These are phyloP conservation scores for Drosophila limbata DNA, from an alignment of 2,888 invertebrate species.

Conservation along the genomic window DNA sequence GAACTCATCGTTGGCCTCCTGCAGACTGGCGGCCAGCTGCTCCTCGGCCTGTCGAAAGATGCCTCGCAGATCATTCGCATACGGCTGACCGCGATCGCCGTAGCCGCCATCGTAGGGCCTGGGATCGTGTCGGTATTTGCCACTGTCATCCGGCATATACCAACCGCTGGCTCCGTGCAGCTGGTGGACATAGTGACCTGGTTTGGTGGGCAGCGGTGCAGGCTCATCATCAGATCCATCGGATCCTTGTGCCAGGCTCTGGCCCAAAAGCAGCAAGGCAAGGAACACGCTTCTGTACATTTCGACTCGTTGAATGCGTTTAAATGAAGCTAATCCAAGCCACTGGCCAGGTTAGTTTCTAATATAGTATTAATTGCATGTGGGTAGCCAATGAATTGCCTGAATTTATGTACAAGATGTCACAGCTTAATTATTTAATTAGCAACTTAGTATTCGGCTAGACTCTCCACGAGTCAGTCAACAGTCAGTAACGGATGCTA, in stretches of 20 bases:
- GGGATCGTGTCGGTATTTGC: constrained; percentile 86
- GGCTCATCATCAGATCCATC: constrained; percentile 7
- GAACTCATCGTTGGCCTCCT: constrained; percentile 46
- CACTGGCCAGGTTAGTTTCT: constrained; percentile 63
- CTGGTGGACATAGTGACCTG: constrained; percentile 77
- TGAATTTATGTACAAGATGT: constrained; percentile 56
- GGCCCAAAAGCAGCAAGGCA: constrained; percentile 12
- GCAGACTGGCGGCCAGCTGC: constrained; percentile 59
- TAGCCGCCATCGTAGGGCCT: constrained; percentile 86
- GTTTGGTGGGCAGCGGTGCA: constrained; percentile 33
- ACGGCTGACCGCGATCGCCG: constrained; percentile 85
- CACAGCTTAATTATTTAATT: constrained; percentile 53
- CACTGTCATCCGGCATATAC: constrained; percentile 87
- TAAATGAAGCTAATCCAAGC: constrained; percentile 43
- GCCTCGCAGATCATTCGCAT: constrained; percentile 66
- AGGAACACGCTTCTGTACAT: constrained; percentile 59
- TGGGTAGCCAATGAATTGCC: constrained; percentile 49
- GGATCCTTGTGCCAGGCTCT: constrained; percentile 12
- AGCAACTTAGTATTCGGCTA: constrained; percentile 41
- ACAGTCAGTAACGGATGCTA: constrained; percentile 19
- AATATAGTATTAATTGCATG: constrained; percentile 1
- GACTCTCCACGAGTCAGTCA: constrained; percentile 14
- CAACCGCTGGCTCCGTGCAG: constrained; percentile 85
- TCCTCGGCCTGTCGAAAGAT: constrained; percentile 53
- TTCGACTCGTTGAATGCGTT: constrained; percentile 54